Conservation (phyloP, 1,140 invertebrate genomes). For the Argopecten irradians region DNA sequence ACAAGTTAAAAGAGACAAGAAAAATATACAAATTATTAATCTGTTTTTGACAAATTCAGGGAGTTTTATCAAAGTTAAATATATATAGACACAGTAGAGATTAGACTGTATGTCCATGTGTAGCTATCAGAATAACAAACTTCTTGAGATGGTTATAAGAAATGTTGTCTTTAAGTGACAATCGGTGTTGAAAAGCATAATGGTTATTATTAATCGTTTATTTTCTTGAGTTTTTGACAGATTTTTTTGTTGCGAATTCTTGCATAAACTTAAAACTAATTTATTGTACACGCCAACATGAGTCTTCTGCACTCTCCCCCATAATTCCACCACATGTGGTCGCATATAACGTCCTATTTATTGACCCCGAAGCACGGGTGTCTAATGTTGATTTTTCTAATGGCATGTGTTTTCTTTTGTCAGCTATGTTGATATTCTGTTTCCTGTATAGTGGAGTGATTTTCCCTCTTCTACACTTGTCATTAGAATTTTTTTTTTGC, state of each 20-base stretch:
- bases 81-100: constrained; percentile 1
- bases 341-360: constrained; percentile 1
- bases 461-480: constrained; percentile 50
- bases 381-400: constrained; percentile 10
- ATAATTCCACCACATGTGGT: constrained; percentile 13
- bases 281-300: background rate
- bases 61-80: constrained; percentile 18
- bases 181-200: constrained; percentile 16
- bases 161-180: background rate
- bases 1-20: background rate
- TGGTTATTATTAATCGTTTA: background rate
- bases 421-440: constrained; percentile 32
- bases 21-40: background rate
- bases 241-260: background rate
- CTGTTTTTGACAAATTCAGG: constrained; percentile 16
- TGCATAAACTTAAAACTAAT: constrained; percentile 25
- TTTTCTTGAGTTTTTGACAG: constrained; percentile 11
- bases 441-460: constrained; percentile 56
- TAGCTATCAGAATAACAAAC: constrained; percentile 22
- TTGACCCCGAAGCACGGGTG: background rate
- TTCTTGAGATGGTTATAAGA: constrained; percentile 12
- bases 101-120: background rate
- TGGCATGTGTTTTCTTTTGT: constrained; percentile 42
- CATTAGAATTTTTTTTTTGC: constrained; percentile 57
- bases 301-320: background rate